Base-by-base conservation (phyloP, 2,888 invertebrate species). In the Calliphora vomitoria region DNA sequence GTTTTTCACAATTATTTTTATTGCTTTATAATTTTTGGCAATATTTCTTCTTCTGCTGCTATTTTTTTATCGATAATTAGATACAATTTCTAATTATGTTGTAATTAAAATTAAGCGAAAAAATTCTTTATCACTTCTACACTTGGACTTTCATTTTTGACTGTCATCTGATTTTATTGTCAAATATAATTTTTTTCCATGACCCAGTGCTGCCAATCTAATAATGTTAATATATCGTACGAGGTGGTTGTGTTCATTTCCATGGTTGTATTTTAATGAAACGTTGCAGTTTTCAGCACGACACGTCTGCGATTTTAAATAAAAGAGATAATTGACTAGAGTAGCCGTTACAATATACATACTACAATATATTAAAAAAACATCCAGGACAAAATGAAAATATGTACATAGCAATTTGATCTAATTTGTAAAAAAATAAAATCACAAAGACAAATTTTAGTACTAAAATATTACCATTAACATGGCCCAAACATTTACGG, bases 101-200 rank as follows among this genome's bases (percentile, higher is more conserved):
- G 3, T 5, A 55, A 71, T 38, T 58, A 66, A 64, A 58, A 4
- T 11, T 47, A 58, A 71, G 53, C 66, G 38, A 76, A 31, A 62
- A 18, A 62, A 44, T 47, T 74, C 3, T 4, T 10, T 8, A 31
- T 15, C 71, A 58, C 13, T 25, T n/a, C 0, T 13, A 72, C 44
- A 47, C 44, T 64, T n/a, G 15, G 66, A 58, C 68, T 69, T 74
- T 85, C 60, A 74, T 85, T 85, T 80, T 75, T 58, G 60, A 85
- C 85, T 85, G 85, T 85, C 85, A 85, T 80, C 85, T 75, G 75
- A 80, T 68, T 72, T 41, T 44, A 44, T 47, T 79, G 66, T 74
- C 66, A 74, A 60, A 72, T 64, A 58, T 44, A 31, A 53, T 50
- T 74, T 84, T 72, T 79, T 58, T 44, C 15, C n/a, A 6, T 5